Evolutionary conservation across 2,888 invertebrate species (phyloP), one percentile per base, ranked within the genome.

Genomic region (Metalampra italica): DNA sequence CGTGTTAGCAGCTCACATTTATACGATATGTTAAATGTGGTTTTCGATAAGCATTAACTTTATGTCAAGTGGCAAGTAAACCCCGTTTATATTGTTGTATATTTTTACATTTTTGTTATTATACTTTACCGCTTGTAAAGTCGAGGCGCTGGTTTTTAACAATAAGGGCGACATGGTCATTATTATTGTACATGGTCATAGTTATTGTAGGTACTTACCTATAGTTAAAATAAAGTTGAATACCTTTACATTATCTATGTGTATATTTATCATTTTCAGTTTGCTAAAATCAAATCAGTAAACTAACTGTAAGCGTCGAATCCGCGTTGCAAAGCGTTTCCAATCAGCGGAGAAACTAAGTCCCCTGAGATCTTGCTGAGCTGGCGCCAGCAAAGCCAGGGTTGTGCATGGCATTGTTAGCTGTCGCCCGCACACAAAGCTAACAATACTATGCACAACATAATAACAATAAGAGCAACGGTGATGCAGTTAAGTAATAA

Each of bases 271-370:
- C 22, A 22, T 22, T 22, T 5, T 22, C 22, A 36, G n/a, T 36
- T 8, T n/a, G n/a, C 3, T 36, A n/a, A 8, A 36, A 36, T 36
- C 36, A 36, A 36, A 36, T 9, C n/a, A n/a, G 36, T 36, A 36
- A 36, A 36, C 34, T 34, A 34, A 34, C 36, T n/a, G 9, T 32
- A 8, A 9, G 70, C 62, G 58, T 71, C 64, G 58, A 69, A 71
- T 60, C 71, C 68, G 50, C 74, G 65, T 64, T 75, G 72, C 51
- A 79, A 66, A 60, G 71, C 73, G 62, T 71, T 77, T 42, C 78
- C 82, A 54, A 82, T 67, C 52, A 82, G 38, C 0, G 71, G 71
- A 29, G 75, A 60, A 47, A 74, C 66, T 36, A 55, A 51, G 53
- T 70, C 72, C 53, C 69, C 67, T 9, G 72, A 71, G 66, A 71